Conservation (phyloP, 2,797 vertebrate species). For the Lemur catta region DNA sequence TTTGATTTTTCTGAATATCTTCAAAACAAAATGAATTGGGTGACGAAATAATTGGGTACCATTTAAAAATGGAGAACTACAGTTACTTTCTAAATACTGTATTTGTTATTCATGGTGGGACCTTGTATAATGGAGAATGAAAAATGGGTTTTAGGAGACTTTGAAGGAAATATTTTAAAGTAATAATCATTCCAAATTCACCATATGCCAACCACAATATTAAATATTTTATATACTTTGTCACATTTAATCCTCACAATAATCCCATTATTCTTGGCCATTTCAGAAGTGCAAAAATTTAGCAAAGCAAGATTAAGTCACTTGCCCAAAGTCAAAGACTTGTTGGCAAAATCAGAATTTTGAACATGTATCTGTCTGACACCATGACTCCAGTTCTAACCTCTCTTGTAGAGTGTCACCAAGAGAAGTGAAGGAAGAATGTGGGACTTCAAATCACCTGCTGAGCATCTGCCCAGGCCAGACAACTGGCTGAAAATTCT, state of each 20-base stretch:
- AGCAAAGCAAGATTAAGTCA: not conserved
- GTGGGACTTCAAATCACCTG: not conserved
- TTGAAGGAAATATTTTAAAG: not conserved
- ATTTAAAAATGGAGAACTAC: not conserved
- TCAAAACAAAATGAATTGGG: not conserved
- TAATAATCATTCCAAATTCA: not conserved
- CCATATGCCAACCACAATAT: rapidly evolving
- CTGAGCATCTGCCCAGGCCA: not conserved
- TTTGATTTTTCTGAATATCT: not conserved
- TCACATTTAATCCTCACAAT: not conserved
- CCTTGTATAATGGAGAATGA: not conserved
- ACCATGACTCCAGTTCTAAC: too few relatives aligned
- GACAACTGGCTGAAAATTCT: not conserved
- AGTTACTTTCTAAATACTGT: not conserved
- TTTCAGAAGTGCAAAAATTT: not conserved
- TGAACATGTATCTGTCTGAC: not conserved
- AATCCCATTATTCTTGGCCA: not conserved
- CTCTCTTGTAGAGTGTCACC: rapidly evolving
- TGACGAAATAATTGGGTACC: not conserved
- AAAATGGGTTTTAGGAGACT: not conserved
- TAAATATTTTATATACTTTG: not conserved
- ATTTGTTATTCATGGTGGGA: not conserved
- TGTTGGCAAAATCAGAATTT: not conserved
- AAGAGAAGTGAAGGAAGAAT: not conserved
- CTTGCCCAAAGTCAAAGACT: not conserved